These are phyloP conservation scores for Diprion similis DNA, from an alignment of 1,140 invertebrate genomes.

Conservation along the genomic window DNA sequence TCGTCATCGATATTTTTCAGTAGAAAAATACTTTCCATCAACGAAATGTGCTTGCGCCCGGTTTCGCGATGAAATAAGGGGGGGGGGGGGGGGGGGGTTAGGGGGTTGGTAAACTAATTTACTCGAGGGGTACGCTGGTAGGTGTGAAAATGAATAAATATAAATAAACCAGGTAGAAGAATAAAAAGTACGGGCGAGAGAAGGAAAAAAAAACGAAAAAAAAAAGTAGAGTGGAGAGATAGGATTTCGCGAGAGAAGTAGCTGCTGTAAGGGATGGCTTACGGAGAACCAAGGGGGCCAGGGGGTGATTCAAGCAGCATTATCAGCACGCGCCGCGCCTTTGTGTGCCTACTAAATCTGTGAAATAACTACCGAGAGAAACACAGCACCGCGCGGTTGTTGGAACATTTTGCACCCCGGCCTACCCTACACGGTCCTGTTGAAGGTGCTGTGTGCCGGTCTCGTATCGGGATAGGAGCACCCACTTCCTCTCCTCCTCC, in stretches of 20 bases:
- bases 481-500: background rate
- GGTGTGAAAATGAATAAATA: background rate
- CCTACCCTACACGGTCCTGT: slow-evolving; percentile 9
- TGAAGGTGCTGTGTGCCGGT: too few relatives aligned
- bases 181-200: background rate
- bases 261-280: slow-evolving; percentile 8
- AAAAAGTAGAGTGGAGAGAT: slow-evolving; percentile 3
- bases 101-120: too few relatives aligned
- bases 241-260: slow-evolving; percentile 13
- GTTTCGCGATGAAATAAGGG: too few relatives aligned
- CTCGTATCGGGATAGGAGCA: too few relatives aligned
- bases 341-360: slow-evolving; percentile 61
- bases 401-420: slow-evolving; percentile 5
- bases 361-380: slow-evolving; percentile 41
- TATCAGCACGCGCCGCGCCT: slow-evolving; percentile 57
- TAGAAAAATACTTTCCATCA: background rate
- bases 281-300: background rate
- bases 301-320: slow-evolving; percentile 44
- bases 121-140: background rate
- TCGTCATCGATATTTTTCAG: background rate
- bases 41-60: too few relatives aligned
- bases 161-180: too few relatives aligned
- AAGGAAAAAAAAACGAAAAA: background rate
- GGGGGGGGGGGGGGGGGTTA: too few relatives aligned
- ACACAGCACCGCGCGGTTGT: background rate